A percentile compares a stretch with the other conserved stretches of the same genome.
Conservation (phyloP, 2,888 invertebrate species). For the Pteria penguin region DNA sequence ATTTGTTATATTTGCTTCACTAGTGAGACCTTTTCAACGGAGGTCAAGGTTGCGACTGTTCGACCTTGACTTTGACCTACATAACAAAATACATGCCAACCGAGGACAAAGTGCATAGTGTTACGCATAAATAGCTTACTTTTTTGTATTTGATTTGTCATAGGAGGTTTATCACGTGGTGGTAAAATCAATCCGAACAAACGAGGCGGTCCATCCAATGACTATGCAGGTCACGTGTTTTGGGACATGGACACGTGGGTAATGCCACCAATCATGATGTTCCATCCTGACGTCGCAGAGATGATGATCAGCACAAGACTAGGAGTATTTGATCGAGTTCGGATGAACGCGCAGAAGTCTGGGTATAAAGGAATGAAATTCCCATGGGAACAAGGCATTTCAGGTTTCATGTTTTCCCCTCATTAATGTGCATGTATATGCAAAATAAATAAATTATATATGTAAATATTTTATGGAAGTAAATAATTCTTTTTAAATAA, state of each 20-base stretch:
- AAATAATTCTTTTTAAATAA: too few relatives aligned
- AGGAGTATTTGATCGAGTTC: slow-evolving; percentile 60
- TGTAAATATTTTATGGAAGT: too few relatives aligned
- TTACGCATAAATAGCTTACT: too few relatives aligned
- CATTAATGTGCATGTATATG: too few relatives aligned
- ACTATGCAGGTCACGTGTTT: slow-evolving; percentile 76
- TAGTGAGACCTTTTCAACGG: too few relatives aligned
- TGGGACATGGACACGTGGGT: slow-evolving; percentile 78
- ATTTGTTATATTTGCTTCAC: too few relatives aligned
- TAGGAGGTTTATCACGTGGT: slow-evolving; percentile 60
- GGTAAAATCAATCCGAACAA: slow-evolving; percentile 47
- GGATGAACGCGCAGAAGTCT: slow-evolving; percentile 56
- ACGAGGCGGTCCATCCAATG: slow-evolving; percentile 54
- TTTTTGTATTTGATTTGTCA: too few relatives aligned
- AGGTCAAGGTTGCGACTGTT: too few relatives aligned
- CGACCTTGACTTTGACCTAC: too few relatives aligned
- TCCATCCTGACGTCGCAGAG: slow-evolving; percentile 64
- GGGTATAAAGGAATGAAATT: slow-evolving; percentile 66
- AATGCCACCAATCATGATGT: slow-evolving; percentile 69
- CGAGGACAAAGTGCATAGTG: too few relatives aligned
- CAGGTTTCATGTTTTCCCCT: slow-evolving; percentile 66
- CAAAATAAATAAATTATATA: too few relatives aligned
- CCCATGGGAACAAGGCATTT: slow-evolving; percentile 74
- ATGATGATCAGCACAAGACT: slow-evolving; percentile 64
- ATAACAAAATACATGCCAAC: too few relatives aligned